Conservation (phyloP, 1,140 invertebrate species). For the Aphidius gifuensis region DNA sequence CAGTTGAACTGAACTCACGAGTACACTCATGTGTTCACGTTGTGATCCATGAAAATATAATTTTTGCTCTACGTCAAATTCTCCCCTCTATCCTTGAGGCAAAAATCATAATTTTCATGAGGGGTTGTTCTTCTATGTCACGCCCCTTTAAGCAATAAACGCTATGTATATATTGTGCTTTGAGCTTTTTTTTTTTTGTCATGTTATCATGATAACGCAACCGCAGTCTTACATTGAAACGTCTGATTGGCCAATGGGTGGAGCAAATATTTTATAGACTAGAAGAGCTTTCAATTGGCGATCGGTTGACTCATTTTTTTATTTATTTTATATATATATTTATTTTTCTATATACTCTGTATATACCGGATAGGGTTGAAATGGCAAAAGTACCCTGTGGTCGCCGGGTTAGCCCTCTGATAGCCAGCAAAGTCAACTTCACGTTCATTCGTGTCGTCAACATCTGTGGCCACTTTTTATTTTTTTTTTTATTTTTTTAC, state of each 20-base stretch:
- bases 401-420: constrained; percentile 16
- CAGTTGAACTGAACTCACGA: constrained; percentile 7
- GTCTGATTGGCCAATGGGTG: constrained; percentile 42
- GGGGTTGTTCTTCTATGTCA: constrained; percentile 25
- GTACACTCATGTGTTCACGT: constrained; percentile 13
- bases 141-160: constrained; percentile 16
- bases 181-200: constrained; percentile 6
- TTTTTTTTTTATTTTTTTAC: background rate
- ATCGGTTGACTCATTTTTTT: constrained; percentile 8
- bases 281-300: constrained; percentile 28
- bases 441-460: constrained; percentile 13
- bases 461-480: constrained; percentile 7
- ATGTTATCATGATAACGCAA: too few relatives aligned
- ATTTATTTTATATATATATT: background rate
- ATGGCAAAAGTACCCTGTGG: constrained; percentile 20
- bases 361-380: constrained; percentile 21
- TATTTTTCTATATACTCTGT: constrained; percentile 20
- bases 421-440: constrained; percentile 37
- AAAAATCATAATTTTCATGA: background rate
- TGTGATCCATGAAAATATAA: constrained; percentile 35
- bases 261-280: constrained; percentile 24
- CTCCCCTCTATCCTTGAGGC: too few relatives aligned
- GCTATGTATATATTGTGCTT: too few relatives aligned
- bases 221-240: too few relatives aligned
- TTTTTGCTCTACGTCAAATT: constrained; percentile 25